Conservation (phyloP, 2,797 vertebrate species). For the Danio aesculapii region DNA sequence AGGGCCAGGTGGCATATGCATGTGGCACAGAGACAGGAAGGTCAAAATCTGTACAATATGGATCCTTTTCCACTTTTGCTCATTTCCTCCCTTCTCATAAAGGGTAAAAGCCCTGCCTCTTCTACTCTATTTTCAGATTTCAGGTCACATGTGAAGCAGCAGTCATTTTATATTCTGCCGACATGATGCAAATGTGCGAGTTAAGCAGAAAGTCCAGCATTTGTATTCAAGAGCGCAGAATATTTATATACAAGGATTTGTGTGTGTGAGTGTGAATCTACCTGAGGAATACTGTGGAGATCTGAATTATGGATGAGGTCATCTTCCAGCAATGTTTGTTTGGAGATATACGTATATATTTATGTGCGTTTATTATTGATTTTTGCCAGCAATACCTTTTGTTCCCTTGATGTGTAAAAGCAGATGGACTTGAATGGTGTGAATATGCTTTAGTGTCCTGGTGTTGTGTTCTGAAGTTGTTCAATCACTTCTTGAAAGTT, state of each 20-base stretch:
- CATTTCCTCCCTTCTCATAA: neutral
- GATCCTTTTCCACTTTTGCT: conserved; percentile 15
- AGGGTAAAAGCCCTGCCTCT: conserved; percentile 20
- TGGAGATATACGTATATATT: conserved; percentile 21
- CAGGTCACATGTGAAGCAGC: conserved; percentile 19
- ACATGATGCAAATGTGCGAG: conserved; percentile 17
- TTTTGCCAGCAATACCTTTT: conserved; percentile 12
- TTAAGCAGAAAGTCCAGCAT: conserved; percentile 31
- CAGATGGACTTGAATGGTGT: conserved; percentile 17
- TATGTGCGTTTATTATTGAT: conserved; percentile 48
- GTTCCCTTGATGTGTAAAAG: conserved; percentile 30
- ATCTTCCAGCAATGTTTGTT: conserved; percentile 36
- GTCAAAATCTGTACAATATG: conserved; percentile 23
- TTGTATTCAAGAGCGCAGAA: neutral
- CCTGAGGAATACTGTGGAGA: conserved; percentile 38
- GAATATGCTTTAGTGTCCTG: conserved; percentile 1
- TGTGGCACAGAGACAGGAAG: conserved; percentile 26
- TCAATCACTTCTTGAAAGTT: conserved; percentile 12
- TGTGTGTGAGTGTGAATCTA: conserved; percentile 15
- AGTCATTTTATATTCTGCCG: conserved; percentile 39
- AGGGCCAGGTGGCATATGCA: conserved; percentile 5
- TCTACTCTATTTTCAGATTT: conserved; percentile 32
- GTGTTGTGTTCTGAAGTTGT: conserved; percentile 20
- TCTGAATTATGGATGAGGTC: conserved; percentile 50
- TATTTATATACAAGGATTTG: neutral